phyloP scores from a whole-genome alignment of 2,888 invertebrate genomes.

The Spisula subtruncata region DNA sequence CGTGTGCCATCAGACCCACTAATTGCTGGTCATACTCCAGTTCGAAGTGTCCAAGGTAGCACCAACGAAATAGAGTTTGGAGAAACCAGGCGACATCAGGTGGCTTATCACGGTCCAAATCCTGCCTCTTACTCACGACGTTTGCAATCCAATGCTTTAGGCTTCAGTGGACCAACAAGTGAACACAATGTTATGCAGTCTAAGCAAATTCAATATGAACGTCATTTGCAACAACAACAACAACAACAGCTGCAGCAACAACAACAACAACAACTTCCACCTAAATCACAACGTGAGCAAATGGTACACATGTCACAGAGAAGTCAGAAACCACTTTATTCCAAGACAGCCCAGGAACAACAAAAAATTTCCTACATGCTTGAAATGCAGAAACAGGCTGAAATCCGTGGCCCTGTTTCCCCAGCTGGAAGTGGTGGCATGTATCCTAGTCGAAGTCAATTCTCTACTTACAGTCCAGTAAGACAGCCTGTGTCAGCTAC shows the following conservation, averaged over 20 bases:
- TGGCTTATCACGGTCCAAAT: slow-evolving; percentile 15
- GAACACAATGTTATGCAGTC: slow-evolving; percentile 54
- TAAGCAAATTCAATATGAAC: slow-evolving; percentile 51
- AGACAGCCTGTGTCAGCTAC: slow-evolving; percentile 25
- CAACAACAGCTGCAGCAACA: slow-evolving; percentile 3
- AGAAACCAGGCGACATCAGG: background rate
- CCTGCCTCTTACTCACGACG: slow-evolving; percentile 15
- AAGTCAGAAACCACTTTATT: slow-evolving; percentile 21
- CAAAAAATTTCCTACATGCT: slow-evolving; percentile 41
- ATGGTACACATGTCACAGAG: slow-evolving; percentile 11
- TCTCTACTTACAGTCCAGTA: slow-evolving; percentile 21
- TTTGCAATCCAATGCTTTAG: background rate
- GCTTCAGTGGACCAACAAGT: background rate
- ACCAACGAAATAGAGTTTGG: slow-evolving; percentile 26
- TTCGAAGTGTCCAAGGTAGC: background rate
- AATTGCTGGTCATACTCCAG: background rate
- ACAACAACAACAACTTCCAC: background rate
- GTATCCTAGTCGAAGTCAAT: slow-evolving; percentile 34
- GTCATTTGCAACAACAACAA: slow-evolving; percentile 53
- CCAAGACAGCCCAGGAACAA: background rate
- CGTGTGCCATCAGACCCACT: slow-evolving; percentile 23
- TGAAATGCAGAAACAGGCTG: slow-evolving; percentile 39
- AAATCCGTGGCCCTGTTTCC: background rate
- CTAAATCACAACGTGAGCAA: slow-evolving; percentile 35
- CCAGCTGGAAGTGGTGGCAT: background rate